Percentiles rank a stretch among this genome's conserved stretches.
Conservation (phyloP, 2,797 vertebrate genomes). For the Esox lucius region DNA sequence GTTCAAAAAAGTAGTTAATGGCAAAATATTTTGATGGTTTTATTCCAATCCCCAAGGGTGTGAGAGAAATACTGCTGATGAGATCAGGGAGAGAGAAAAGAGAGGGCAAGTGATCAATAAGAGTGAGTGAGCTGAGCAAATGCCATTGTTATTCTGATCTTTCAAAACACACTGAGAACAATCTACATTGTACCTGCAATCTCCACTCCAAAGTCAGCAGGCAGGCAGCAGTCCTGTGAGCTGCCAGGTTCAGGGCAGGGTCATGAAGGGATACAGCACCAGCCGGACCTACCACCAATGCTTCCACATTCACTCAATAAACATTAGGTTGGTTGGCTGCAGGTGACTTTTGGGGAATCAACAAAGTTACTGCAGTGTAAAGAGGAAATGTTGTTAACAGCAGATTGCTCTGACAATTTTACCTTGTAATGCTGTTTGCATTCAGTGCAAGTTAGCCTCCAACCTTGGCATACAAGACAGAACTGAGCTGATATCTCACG, state of each 20-base stretch:
- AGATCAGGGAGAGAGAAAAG: constrained; percentile 63
- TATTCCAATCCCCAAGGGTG: constrained; percentile 13
- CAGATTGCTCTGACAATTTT: constrained; percentile 48
- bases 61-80: constrained; percentile 56
- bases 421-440: constrained; percentile 61
- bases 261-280: constrained; percentile 57
- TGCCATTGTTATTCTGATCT: constrained; percentile 81
- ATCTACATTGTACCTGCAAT: constrained; percentile 89
- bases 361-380: constrained; percentile 41
- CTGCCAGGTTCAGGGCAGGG: constrained; percentile 78
- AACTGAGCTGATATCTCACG: constrained; percentile 57
- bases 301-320: constrained; percentile 54
- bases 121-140: constrained; percentile 74
- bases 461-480: constrained; percentile 62
- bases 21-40: constrained; percentile 7
- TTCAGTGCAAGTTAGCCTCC: constrained; percentile 54
- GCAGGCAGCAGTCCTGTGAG: constrained; percentile 69
- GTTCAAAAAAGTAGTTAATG: neutral
- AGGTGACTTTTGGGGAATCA: constrained; percentile 45
- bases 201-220: constrained; percentile 83
- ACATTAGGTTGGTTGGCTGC: constrained; percentile 25
- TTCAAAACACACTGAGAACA: constrained; percentile 83
- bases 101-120: constrained; percentile 69
- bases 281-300: constrained; percentile 36
- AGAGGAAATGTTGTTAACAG: constrained; percentile 35